Base-by-base conservation (phyloP, 92 coral and sea anemone genomes). In the Anthopleura xanthogrammica region DNA sequence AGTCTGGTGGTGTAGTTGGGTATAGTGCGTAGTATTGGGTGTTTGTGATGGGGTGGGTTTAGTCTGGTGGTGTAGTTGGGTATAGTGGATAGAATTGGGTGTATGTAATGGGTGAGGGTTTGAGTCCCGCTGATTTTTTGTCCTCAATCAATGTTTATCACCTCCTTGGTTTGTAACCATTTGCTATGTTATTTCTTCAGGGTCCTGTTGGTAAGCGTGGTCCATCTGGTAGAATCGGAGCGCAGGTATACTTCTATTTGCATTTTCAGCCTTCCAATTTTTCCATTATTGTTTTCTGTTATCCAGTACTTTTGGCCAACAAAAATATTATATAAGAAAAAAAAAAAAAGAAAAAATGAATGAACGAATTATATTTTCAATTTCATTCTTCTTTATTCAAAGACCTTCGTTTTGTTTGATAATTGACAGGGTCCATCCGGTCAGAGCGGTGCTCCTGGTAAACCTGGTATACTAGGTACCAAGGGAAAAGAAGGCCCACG, bases 381-480 rank as follows among this genome's bases (percentile, higher is more conserved):
- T 29, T 29, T 29, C 36, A 29, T 29, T 29, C 36, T 29, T 46
- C 9, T 9, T 54, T 11, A 54, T 54, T 14, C 14, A 54, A 54
- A 54, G 2, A 54, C 2, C 39, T 65, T 46, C 9, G 50, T 46
- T 46, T 46, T 46, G 50, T 46, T 68, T 52, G 66, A 19, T 57
- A 14, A 12, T 82, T 19, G 1, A 0, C 85, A 93, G 97, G 97
- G 97, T 76, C 72, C 90, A 7, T 74, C 87, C 54, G 97, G 97
- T 55, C 80, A 52, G 41, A 83, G 55, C 12, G 97, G 97, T 12
- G 74, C 92, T 14, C 91, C 89, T 19, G 97, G 97, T 12, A 50
- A 80, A 10, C 90, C 93, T 40, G 97, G 97, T 41, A 81, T 77
- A 23, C 76, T 72, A 7, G 97, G 97, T 13, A 70, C 85, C 3